Percentiles rank a stretch among this genome's conserved stretches.
These are phyloP conservation scores for Bergia puertoricense DNA, from an alignment of 92 coral and sea anemone genomes.

Conservation along the genomic window DNA sequence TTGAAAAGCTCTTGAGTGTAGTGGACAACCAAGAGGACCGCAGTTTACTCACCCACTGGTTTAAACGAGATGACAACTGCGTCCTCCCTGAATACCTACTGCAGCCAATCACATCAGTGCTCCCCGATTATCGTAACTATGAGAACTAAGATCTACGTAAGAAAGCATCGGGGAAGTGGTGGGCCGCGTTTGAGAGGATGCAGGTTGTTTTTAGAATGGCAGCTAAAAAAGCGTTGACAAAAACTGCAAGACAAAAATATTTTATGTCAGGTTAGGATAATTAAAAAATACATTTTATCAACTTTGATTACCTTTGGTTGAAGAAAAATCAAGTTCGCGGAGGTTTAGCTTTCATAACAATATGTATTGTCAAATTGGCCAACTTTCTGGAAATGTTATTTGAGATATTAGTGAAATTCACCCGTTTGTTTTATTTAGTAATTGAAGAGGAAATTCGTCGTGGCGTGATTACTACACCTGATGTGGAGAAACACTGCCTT, in stretches of 20 bases:
- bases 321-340: too few species aligned
- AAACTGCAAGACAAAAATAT: conserved; percentile 74
- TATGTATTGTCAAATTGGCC: too few species aligned
- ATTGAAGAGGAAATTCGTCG: conserved; percentile 98
- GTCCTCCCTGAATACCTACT: conserved; percentile 89
- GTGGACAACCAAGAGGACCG: conserved; percentile 68
- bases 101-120: conserved; percentile 86
- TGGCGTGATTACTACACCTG: conserved; percentile 74
- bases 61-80: conserved; percentile 78
- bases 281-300: background rate
- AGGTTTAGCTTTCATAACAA: too few species aligned
- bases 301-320: too few species aligned
- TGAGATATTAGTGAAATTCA: background rate
- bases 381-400: too few species aligned
- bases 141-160: conserved; percentile 76
- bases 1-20: conserved; percentile 71
- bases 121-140: conserved; percentile 91
- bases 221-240: conserved; percentile 71
- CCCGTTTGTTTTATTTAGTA: conserved; percentile 48
- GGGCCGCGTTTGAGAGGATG: conserved; percentile 94
- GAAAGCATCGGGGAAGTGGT: conserved; percentile 92
- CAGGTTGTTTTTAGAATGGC: conserved; percentile 84
- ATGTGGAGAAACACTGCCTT: conserved; percentile 80
- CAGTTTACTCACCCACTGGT: conserved; percentile 75
- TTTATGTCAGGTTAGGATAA: conserved; percentile 81